Evolutionary conservation across 2,113 vertebrate genomes (phyloP), one percentile per base, ranked within the genome.

Genomic region (Ammodytes dubius): DNA sequence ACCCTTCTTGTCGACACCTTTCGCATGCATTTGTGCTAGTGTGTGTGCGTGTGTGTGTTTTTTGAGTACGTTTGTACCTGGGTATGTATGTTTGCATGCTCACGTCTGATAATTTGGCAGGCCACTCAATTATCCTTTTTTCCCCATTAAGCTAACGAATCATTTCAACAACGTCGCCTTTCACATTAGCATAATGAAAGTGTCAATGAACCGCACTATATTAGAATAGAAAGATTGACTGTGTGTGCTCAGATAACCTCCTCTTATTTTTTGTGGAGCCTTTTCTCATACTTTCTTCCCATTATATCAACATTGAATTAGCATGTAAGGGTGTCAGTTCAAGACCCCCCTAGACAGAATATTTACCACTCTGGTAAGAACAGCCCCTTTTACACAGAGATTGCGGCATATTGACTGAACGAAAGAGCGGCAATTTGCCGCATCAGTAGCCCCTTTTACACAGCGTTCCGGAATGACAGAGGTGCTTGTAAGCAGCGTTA

Each of bases 81-180:
- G 42, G 39, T 58, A n/a, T 66, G 59, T 46, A 73, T 60, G 79
- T 63, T 27, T 27, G 46, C 59, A 56, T 68, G 27, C 40, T 52
- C 79, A 59, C 19, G 72, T 78, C 77, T 78, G 65, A 77, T 74
- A 91, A 88, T 88, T 87, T 90, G 89, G 85, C 72, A 68, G 61
- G 74, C 76, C 78, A 82, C 87, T 85, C 88, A 94, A 91, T 92
- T 94, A 94, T 80, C 84, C 64, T 84, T 27, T 27, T 27, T 74
- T 79, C 74, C 79, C 74, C 87, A 88, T 91, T 91, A 90, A 63
- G 43, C 56, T 87, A 89, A 91, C 75, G 75, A 90, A 91, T 90
- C 72, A 79, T 85, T 86, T 86, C 80, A 86, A 73, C 78, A n/a
- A 77, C 79, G 39, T 80, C 53, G 64, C 85, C 79, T 87, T 72